These are phyloP conservation scores for Eulemur coronatus DNA, from an alignment of 2,797 vertebrate species.

Conservation along the genomic window DNA sequence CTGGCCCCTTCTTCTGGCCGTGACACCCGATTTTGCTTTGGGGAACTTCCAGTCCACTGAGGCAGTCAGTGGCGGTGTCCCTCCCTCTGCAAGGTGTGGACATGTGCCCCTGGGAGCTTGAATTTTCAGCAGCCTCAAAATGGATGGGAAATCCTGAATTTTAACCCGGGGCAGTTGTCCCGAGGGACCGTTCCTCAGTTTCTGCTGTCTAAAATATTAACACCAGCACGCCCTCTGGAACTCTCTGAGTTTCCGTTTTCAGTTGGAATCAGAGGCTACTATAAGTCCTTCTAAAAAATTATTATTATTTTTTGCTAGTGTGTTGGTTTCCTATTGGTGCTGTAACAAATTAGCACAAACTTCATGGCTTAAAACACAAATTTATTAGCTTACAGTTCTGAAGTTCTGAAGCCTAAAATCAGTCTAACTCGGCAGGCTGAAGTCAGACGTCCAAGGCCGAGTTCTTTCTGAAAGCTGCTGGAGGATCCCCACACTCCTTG, in stretches of 20 bases:
- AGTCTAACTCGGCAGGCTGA: background rate
- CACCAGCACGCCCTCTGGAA: background rate
- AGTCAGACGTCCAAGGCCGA: too few species aligned
- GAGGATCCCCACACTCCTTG: fast-evolving
- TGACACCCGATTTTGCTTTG: background rate
- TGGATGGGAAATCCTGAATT: background rate
- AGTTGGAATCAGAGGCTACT: background rate
- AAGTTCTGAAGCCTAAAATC: background rate
- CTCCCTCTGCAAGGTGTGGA: background rate
- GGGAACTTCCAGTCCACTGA: background rate
- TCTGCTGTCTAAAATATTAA: background rate
- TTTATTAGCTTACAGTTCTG: too few species aligned
- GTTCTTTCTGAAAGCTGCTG: background rate
- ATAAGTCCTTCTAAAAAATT: background rate
- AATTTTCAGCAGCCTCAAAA: background rate
- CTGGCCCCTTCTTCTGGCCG: background rate
- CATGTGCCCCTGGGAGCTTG: background rate
- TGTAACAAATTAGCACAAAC: background rate
- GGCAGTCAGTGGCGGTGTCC: too few species aligned
- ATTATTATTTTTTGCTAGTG: background rate
- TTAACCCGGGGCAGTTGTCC: background rate
- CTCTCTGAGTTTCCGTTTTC: background rate
- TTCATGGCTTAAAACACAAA: background rate
- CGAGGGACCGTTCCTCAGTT: fast-evolving
- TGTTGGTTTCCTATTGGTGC: background rate